These are phyloP conservation scores for Cephus cinctus DNA, from an alignment of 1,140 invertebrate species.

Conservation along the genomic window DNA sequence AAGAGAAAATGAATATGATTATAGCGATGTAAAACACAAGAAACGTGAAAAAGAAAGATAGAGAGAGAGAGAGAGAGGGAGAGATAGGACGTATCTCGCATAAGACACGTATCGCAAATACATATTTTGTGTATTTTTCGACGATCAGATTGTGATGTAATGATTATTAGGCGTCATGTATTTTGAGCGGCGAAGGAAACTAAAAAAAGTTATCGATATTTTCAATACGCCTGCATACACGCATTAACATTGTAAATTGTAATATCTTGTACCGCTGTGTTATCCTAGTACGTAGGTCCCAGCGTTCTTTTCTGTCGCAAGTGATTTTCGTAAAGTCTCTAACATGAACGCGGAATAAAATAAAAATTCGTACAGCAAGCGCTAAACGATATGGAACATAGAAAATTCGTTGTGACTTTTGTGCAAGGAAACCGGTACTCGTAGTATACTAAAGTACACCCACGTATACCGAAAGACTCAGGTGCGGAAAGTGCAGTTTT, in stretches of 20 bases:
- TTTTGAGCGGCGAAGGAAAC: slow-evolving; percentile 21
- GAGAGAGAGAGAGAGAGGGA: slow-evolving; percentile 8
- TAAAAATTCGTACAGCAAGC: too few species aligned
- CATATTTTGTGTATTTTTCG: neutral
- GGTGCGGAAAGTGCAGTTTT: slow-evolving; percentile 43
- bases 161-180: too few species aligned
- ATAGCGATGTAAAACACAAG: slow-evolving; percentile 3
- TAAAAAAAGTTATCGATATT: slow-evolving; percentile 39
- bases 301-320: too few species aligned
- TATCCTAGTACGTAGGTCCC: too few species aligned
- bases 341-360: too few species aligned
- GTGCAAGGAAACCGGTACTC: neutral
- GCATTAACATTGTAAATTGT: too few species aligned
- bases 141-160: neutral
- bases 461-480: slow-evolving; percentile 56
- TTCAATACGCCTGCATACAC: slow-evolving; percentile 42
- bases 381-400: too few species aligned
- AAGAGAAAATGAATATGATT: too few species aligned
- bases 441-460: slow-evolving; percentile 52
- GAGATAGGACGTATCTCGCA: too few species aligned
- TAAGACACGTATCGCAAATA: neutral
- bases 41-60: slow-evolving; percentile 12
- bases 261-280: too few species aligned
- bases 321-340: too few species aligned
- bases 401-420: slow-evolving; percentile 13